Evolutionary conservation across 2,888 invertebrate genomes (phyloP).

Genomic region (Amiota minor): DNA sequence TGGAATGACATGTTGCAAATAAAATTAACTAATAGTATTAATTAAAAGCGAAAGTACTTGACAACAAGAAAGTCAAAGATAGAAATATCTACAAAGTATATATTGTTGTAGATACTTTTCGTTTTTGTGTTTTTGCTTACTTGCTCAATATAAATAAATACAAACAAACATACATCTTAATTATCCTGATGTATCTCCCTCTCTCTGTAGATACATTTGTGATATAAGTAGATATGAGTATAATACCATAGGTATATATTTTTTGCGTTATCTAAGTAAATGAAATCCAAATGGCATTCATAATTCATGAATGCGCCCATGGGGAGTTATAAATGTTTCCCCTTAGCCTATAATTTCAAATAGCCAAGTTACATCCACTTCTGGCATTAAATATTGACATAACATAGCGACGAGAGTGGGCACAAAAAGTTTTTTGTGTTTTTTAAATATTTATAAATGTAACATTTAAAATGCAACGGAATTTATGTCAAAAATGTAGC

Average conservation of each 20-base stretch:
- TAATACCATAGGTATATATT: too few relatives aligned
- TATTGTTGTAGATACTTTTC: conserved; percentile 2
- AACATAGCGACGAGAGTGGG: conserved; percentile 37
- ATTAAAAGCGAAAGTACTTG: conserved; percentile 59
- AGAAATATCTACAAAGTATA: neutral
- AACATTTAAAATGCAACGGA: conserved; percentile 62
- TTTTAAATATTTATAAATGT: conserved; percentile 41
- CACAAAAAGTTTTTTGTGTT: conserved; percentile 27
- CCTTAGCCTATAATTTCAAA: too few relatives aligned
- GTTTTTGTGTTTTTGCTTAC: neutral
- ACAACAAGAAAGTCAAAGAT: conserved; percentile 19
- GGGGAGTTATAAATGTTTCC: neutral
- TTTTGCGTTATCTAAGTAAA: neutral
- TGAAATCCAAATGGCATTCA: conserved; percentile 40
- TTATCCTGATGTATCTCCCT: too few relatives aligned
- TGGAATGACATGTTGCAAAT: conserved; percentile 37
- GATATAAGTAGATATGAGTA: too few relatives aligned
- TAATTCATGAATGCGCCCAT: conserved; percentile 35
- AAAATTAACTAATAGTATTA: conserved; percentile 49
- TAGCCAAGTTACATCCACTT: neutral
- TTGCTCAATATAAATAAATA: too few relatives aligned
- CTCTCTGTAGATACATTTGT: too few relatives aligned
- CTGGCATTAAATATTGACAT: conserved; percentile 56
- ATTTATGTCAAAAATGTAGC: conserved; percentile 60
- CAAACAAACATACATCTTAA: too few relatives aligned